A percentile compares a stretch with the other conserved stretches of the same genome.
These are phyloP conservation scores for Orchestes rusci DNA, from an alignment of 2,888 invertebrate genomes.

Conservation along the genomic window DNA sequence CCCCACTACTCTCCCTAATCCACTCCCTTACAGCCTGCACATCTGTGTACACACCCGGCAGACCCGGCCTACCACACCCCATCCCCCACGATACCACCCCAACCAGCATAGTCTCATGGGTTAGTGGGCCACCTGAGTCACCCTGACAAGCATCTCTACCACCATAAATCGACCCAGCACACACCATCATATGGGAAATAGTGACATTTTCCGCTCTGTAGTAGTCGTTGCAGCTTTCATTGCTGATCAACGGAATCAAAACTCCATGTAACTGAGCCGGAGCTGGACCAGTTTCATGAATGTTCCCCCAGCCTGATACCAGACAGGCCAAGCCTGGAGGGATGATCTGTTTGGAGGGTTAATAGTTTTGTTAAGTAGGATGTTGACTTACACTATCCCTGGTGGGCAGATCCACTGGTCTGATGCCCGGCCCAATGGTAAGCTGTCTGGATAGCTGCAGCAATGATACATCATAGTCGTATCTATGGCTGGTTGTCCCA, in stretches of 20 bases:
- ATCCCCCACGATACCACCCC: slow-evolving; percentile 32
- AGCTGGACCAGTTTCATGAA: slow-evolving; percentile 9
- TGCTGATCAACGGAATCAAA: slow-evolving; percentile 12
- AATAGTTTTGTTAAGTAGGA: not conserved
- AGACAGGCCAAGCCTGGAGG: slow-evolving; percentile 10
- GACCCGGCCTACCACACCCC: slow-evolving; percentile 27
- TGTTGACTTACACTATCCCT: slow-evolving; percentile 5
- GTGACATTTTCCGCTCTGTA: slow-evolving; percentile 4
- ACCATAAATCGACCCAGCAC: slow-evolving; percentile 48
- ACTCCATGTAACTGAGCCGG: slow-evolving; percentile 19
- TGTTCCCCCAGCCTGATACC: slow-evolving; percentile 23
- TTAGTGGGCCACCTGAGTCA: slow-evolving; percentile 27
- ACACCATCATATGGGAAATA: slow-evolving; percentile 48
- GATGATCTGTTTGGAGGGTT: not conserved
- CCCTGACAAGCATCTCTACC: slow-evolving; percentile 49
- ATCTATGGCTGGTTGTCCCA: not conserved
- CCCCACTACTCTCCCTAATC: slow-evolving; percentile 8
- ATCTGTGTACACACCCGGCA: slow-evolving; percentile 31
- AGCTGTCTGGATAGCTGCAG: slow-evolving; percentile 5
- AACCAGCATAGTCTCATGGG: slow-evolving; percentile 22
- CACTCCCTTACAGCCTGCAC: slow-evolving; percentile 26
- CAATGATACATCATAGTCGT: slow-evolving; percentile 61
- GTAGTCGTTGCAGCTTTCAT: slow-evolving; percentile 22
- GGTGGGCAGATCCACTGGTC: slow-evolving; percentile 6
- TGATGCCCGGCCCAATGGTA: not conserved